Conservation (phyloP, 2,797 vertebrate genomes). For the Aphelocoma californica region DNA sequence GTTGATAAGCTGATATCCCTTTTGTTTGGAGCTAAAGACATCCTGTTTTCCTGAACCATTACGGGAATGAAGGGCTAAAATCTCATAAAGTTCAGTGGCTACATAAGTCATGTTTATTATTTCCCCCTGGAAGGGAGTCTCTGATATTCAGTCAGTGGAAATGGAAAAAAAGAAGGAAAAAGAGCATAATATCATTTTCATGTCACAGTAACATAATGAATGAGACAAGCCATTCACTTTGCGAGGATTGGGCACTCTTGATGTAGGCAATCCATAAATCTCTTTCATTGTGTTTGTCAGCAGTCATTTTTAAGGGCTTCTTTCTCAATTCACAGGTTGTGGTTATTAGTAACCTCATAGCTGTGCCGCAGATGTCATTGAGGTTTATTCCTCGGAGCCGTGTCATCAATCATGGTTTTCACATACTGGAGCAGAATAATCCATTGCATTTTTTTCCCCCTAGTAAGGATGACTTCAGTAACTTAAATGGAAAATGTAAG, state of each 20-base stretch:
- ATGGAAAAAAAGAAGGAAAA: not conserved
- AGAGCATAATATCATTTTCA: not conserved
- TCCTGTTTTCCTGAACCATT: conserved; percentile 29
- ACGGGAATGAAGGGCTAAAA: not conserved
- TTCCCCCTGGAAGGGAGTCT: not conserved
- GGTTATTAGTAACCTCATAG: conserved; percentile 47
- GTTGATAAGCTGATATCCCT: conserved; percentile 26
- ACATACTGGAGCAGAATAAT: conserved; percentile 9
- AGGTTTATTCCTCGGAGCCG: not conserved
- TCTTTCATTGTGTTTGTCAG: conserved; percentile 53
- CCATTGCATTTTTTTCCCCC: not conserved
- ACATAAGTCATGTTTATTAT: conserved; percentile 32
- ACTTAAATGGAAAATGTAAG: conserved; percentile 24
- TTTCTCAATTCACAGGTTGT: conserved; percentile 53
- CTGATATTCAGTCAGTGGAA: not conserved
- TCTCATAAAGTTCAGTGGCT: conserved; percentile 15
- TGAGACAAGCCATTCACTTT: conserved; percentile 8
- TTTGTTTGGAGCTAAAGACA: conserved; percentile 36
- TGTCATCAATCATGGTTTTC: conserved; percentile 37
- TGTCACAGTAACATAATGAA: conserved; percentile 35
- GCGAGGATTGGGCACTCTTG: not conserved
- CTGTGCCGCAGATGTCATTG: conserved; percentile 24
- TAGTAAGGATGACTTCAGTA: not conserved
- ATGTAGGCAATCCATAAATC: conserved; percentile 38
- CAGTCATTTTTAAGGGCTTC: conserved; percentile 49